These are phyloP conservation scores for Leptodirus hochenwartii DNA, from an alignment of 2,888 invertebrate species.

Conservation along the genomic window DNA sequence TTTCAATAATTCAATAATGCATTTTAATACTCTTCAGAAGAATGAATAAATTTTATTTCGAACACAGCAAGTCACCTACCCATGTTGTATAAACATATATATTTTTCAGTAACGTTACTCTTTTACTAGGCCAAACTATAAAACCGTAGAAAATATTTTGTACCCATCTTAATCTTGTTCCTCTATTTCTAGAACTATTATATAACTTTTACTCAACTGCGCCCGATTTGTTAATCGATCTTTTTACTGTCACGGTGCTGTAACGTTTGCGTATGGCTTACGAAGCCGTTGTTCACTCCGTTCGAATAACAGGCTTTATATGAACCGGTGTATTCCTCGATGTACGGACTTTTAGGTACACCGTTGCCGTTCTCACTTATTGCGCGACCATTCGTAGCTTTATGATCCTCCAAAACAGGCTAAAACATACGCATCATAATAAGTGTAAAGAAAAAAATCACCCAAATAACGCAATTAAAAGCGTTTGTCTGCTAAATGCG, in stretches of 20 bases:
- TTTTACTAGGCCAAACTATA: neutral
- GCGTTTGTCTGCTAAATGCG: too few species aligned
- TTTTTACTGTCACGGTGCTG: slow-evolving; percentile 14
- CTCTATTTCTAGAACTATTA: slow-evolving; percentile 2
- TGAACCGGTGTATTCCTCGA: slow-evolving; percentile 34
- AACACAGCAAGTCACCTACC: too few species aligned
- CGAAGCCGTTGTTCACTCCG: slow-evolving; percentile 42
- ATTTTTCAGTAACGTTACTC: too few species aligned
- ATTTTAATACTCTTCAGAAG: too few species aligned
- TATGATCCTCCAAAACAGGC: slow-evolving; percentile 41
- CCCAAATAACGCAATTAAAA: too few species aligned
- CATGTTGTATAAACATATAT: too few species aligned
- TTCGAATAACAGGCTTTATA: slow-evolving; percentile 43
- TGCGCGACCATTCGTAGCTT: slow-evolving; percentile 14
- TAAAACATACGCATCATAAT: too few species aligned
- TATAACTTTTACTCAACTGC: slow-evolving; percentile 3
- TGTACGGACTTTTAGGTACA: slow-evolving; percentile 26
- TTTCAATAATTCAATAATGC: too few species aligned
- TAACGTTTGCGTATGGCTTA: slow-evolving; percentile 21
- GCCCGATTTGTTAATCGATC: slow-evolving; percentile 12
- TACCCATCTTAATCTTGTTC: neutral
- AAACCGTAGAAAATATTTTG: neutral
- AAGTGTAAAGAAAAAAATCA: slow-evolving; percentile 8
- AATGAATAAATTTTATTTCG: too few species aligned
- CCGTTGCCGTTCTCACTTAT: slow-evolving; percentile 28